Base-by-base conservation (phyloP, 1,140 invertebrate genomes). In the Drosophila simulans region DNA sequence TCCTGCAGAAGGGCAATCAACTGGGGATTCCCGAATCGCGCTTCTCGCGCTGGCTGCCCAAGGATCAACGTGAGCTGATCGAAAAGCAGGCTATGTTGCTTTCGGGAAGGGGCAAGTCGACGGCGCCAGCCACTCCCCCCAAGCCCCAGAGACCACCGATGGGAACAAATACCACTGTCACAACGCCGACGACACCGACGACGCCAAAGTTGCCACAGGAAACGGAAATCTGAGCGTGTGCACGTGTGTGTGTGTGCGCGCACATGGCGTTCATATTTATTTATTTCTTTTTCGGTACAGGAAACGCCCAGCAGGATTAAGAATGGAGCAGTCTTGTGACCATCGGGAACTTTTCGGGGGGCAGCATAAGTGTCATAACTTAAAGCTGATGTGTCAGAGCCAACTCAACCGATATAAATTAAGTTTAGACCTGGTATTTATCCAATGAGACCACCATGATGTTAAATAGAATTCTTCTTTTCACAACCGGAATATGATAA, bases 11-110 rank as follows among this genome's bases (percentile, higher is more conserved):
- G 39, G 90, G 83, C 58, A 91, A 91, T 79, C 79, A 91, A 56
- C 54, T 91, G 66, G 90, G 90, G 25, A 91, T 91, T 35, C 90
- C 90, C 15, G 90, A 91, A 34, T 91, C 90, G 40, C 80, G 90
- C 35, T 91, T 88, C 60, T 76, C 90, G 5, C 84, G 86, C 5
- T 91, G 90, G 90, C 70, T 91, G 65, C 90, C 90, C 56, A 91
- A 91, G 80, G 90, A 91, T 85, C 90, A 91, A 58, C 78, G 86
- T 7, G 90, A 85, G 46, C 69, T 91, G 46, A 68, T 91, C 39
- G 86, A 91, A 43, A 91, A 91, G 45, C 90, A 91, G 71, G 90
- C 90, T 0, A 88, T 81, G 27, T 35, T 91, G 22, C 64, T 91
- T 5, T 86, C 90, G 13, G 90, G 75, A 63, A 70, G 75, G 34